phyloP scores from a whole-genome alignment of 2,888 invertebrate genomes.

The Polymixis flavicincta region DNA sequence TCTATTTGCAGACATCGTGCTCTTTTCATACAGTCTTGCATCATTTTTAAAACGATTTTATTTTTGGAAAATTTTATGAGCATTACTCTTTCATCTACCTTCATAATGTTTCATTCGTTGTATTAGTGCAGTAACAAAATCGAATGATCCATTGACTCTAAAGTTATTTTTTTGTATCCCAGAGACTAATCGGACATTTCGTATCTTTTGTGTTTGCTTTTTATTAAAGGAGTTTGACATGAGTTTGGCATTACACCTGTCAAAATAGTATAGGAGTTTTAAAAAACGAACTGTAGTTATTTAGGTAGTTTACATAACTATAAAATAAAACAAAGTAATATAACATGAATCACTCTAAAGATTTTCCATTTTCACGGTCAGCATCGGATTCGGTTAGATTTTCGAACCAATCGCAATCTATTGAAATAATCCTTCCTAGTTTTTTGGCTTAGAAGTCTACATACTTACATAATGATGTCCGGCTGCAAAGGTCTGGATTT shows the following conservation, averaged over 20 bases:
- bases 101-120: not conserved
- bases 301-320: not conserved
- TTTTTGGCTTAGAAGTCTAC: slow-evolving; percentile 6
- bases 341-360: not conserved
- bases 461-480: slow-evolving; percentile 18
- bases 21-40: slow-evolving; percentile 25
- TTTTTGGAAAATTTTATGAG: slow-evolving; percentile 22
- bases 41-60: slow-evolving; percentile 37
- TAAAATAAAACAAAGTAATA: not conserved
- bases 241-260: too few species aligned
- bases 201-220: too few species aligned
- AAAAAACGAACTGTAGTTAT: not conserved
- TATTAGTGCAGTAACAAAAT: not conserved
- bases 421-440: not conserved
- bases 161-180: too few species aligned
- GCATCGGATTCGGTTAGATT: not conserved
- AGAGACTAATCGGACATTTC: too few species aligned
- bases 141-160: not conserved
- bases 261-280: too few species aligned
- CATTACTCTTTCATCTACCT: not conserved
- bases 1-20: slow-evolving; percentile 26
- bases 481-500: slow-evolving; percentile 16
- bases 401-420: slow-evolving; percentile 3
- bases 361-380: slow-evolving; percentile 7
- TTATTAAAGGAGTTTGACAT: too few species aligned